These are phyloP conservation scores for Luffia ferchaultella DNA, from an alignment of 2,888 invertebrate species.

Conservation along the genomic window DNA sequence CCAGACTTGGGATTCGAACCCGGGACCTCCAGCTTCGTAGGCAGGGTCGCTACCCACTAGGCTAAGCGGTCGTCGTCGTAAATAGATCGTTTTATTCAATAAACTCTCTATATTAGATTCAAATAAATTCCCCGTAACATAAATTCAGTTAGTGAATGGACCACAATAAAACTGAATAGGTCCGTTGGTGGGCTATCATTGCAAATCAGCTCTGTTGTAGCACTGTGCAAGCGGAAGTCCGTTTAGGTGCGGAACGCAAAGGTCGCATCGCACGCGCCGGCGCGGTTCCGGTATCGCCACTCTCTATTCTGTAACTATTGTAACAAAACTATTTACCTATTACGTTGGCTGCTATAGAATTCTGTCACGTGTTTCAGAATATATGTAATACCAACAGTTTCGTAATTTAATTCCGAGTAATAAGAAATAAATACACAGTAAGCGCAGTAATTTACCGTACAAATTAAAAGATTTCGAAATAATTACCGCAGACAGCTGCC, in stretches of 20 bases:
- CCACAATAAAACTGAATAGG: neutral
- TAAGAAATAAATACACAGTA: constrained; percentile 8
- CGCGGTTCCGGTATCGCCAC: constrained; percentile 30
- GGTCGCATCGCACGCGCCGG: constrained; percentile 38
- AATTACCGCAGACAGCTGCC: too few relatives aligned
- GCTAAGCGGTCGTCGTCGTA: too few relatives aligned
- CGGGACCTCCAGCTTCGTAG: too few relatives aligned
- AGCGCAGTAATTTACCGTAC: too few relatives aligned
- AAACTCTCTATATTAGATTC: too few relatives aligned
- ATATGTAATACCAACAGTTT: neutral
- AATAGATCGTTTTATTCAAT: too few relatives aligned
- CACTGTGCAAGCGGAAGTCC: constrained; percentile 35
- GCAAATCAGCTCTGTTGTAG: neutral
- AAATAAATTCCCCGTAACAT: too few relatives aligned
- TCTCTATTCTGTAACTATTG: constrained; percentile 4
- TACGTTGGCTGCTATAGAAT: too few relatives aligned
- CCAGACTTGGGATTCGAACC: too few relatives aligned
- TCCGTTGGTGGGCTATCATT: neutral
- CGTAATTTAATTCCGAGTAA: constrained; percentile 9
- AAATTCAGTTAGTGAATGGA: neutral
- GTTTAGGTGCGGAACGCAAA: constrained; percentile 44
- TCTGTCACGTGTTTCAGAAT: too few relatives aligned
- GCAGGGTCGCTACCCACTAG: too few relatives aligned
- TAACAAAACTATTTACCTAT: neutral
- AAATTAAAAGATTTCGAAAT: too few relatives aligned